phyloP scores from a whole-genome alignment of 2,888 invertebrate genomes.

The Epinotia nisella region DNA sequence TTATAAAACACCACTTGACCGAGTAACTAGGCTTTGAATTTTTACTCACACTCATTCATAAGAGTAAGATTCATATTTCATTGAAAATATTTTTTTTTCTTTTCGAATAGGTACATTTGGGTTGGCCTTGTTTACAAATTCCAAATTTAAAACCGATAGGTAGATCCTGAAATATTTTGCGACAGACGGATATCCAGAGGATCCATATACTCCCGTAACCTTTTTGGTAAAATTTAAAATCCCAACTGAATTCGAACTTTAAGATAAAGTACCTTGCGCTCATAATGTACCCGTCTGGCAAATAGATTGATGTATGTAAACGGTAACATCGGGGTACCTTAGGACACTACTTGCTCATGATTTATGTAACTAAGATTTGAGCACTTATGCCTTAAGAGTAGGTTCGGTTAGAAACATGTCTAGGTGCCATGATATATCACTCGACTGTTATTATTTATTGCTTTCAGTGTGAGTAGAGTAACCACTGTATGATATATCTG shows the following conservation, averaged over 20 bases:
- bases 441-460: conserved; percentile 16
- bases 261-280: conserved; percentile 8
- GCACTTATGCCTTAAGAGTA: conserved; percentile 26
- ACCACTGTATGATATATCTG: not conserved
- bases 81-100: too few species aligned
- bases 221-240: not conserved
- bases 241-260: not conserved
- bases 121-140: too few species aligned
- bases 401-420: conserved; percentile 21
- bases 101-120: too few species aligned
- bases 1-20: too few species aligned
- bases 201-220: too few species aligned
- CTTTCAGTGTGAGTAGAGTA: not conserved
- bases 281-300: conserved; percentile 41
- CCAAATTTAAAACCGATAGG: too few species aligned
- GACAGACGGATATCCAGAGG: too few species aligned
- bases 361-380: conserved; percentile 40
- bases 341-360: conserved; percentile 32
- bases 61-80: too few species aligned
- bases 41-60: too few species aligned
- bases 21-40: too few species aligned
- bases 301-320: conserved; percentile 40
- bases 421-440: conserved; percentile 28
- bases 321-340: conserved; percentile 35
- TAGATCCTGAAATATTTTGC: too few species aligned